A percentile compares a stretch with the other conserved stretches of the same genome.
phyloP scores from a whole-genome alignment of 2,797 vertebrate species.

The Percopsis omiscomaycus region DNA sequence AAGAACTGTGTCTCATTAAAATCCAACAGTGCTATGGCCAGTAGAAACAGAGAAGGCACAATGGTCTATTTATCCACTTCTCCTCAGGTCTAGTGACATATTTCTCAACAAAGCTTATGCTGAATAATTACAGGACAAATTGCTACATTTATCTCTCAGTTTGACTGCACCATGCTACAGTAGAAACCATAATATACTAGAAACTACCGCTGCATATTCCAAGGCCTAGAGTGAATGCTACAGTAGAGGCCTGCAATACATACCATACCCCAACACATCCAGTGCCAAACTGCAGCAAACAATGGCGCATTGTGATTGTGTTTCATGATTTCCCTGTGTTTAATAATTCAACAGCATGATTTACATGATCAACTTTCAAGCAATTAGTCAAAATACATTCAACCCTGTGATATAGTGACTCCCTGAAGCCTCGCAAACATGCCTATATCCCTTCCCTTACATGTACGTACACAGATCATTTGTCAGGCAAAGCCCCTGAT shows the following conservation, averaged over 20 bases:
- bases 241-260: neutral
- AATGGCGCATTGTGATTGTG: neutral
- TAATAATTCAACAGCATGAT: constrained; percentile 19
- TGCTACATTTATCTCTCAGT: constrained; percentile 64
- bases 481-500: constrained; percentile 58
- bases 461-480: constrained; percentile 37
- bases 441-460: constrained; percentile 37
- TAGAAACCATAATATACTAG: constrained; percentile 30
- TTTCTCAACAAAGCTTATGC: constrained; percentile 49
- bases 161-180: constrained; percentile 35
- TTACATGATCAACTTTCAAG: constrained; percentile 25
- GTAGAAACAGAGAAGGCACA: constrained; percentile 56
- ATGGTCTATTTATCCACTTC: constrained; percentile 70
- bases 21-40: constrained; percentile 50
- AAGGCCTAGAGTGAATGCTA: constrained; percentile 1
- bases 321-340: constrained; percentile 4
- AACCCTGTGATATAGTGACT: constrained; percentile 29
- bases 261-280: neutral
- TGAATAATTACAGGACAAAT: constrained; percentile 67
- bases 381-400: constrained; percentile 38
- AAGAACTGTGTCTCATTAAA: constrained; percentile 64
- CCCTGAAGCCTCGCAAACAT: constrained; percentile 25
- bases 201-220: constrained; percentile 19
- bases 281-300: constrained; percentile 10
- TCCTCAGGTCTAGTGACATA: constrained; percentile 61